Evolutionary conservation across 2,113 vertebrate genomes (phyloP).

Genomic region (Oceanodroma tethys): DNA sequence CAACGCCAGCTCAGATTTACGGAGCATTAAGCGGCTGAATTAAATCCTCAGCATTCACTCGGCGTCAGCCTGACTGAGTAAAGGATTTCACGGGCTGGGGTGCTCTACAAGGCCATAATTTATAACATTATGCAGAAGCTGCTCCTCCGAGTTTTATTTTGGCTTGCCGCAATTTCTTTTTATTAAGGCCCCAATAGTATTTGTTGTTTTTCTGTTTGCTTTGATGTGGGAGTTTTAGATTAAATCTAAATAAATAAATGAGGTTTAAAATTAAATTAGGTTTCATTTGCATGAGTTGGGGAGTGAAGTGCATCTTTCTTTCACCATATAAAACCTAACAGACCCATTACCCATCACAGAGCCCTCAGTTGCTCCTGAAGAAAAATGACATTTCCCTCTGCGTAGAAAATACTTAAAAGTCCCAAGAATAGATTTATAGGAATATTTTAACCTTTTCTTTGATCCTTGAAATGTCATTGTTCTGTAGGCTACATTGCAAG

Average conservation of each 20-base stretch:
- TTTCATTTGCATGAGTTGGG: conserved; percentile 23
- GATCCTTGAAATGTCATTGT: conserved; percentile 87
- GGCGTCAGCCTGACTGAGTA: conserved; percentile 47
- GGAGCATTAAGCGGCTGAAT: conserved; percentile 54
- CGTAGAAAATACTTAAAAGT: conserved; percentile 76
- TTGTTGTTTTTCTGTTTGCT: conserved; percentile 62
- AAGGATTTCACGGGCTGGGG: conserved; percentile 60
- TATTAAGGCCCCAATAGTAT: conserved; percentile 59
- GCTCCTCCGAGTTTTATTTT: conserved; percentile 55
- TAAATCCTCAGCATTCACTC: conserved; percentile 55
- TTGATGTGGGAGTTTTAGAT: conserved; percentile 63
- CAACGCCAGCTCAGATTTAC: conserved; percentile 53
- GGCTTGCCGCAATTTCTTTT: conserved; percentile 62
- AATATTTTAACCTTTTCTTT: conserved; percentile 88
- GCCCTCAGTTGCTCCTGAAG: conserved; percentile 45
- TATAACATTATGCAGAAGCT: conserved; percentile 50
- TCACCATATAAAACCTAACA: neutral
- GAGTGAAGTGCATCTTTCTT: conserved; percentile 34
- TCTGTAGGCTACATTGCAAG: conserved; percentile 77
- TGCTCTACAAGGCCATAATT: conserved; percentile 65
- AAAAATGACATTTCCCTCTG: conserved; percentile 75
- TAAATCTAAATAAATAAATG: conserved; percentile 63
- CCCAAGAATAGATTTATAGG: conserved; percentile 82
- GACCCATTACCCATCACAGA: conserved; percentile 36
- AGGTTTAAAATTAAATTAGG: conserved; percentile 59